Base-by-base conservation (phyloP, 2,888 invertebrate species). In the Ypsolopha scabrella region DNA sequence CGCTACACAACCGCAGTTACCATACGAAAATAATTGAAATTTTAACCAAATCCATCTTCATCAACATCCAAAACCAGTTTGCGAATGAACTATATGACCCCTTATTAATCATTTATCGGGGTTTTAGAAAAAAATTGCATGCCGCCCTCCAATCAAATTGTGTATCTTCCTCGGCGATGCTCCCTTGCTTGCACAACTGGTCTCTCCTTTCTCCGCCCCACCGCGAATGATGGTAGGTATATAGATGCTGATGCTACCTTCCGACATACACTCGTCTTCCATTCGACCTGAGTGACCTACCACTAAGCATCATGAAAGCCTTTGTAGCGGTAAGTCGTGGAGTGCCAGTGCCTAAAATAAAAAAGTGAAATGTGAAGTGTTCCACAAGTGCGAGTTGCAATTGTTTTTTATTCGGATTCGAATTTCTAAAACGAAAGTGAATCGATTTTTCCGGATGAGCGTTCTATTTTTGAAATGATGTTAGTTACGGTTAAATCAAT, bases 311-410 rank as follows among this genome's bases (percentile, higher is more conserved):
- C 80, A 86, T 86, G 86, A 86, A 77, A 77, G 77, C 83, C 81
- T 86, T 82, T 80, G 80, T 81, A 77, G 85, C 86, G 86, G 86
- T 86, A 82, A 86, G 85, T 86, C 66, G 80, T 76, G 76, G 58
- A 59, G 68, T 72, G 73, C 53, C 59, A 66, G 70, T 71, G 69
- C 59, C 58, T 51, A 56, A 58, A 58, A 60, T 58, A 59, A 61
- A 57, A 55, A 55, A 59, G 58, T 50, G 50, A 65, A 77, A 75
- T 77, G 77, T 36, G 13, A 43, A 77, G 78, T 80, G 78, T 63
- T 43, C 13, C 6, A 43, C 11, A 13, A 43, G 43, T 43, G 43
- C 43, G 8, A 24, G 24, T 33, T 35, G 36, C 34, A 46, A 46
- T 33, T 24, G 24, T 24, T 24, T 36, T 46, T 33, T 10, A 46